Evolutionary conservation across 2,888 invertebrate genomes (phyloP).

Genomic region (Cephus nigrinus): DNA sequence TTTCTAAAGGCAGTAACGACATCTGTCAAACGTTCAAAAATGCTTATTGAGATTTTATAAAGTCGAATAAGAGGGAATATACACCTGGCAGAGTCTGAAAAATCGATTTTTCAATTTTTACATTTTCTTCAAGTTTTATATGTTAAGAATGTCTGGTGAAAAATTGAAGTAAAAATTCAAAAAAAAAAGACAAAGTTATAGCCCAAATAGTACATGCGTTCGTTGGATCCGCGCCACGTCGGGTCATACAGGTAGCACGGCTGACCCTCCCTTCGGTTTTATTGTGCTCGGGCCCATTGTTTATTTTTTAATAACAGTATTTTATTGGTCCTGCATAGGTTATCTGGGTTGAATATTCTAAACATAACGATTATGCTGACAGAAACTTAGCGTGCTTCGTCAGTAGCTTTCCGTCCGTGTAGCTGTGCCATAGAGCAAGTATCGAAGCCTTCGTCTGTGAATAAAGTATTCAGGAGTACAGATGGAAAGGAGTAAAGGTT

Average conservation of each 20-base stretch:
- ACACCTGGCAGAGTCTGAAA: background rate
- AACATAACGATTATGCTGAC: too few species aligned
- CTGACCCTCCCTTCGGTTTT: too few species aligned
- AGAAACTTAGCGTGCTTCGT: background rate
- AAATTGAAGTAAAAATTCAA: background rate
- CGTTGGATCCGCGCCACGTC: background rate
- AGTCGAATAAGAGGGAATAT: background rate
- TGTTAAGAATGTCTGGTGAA: background rate
- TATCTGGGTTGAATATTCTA: too few species aligned
- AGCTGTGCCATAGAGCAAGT: background rate
- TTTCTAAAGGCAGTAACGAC: background rate
- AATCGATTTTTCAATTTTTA: constrained; percentile 4
- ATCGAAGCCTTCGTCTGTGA: background rate
- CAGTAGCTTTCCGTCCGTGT: background rate
- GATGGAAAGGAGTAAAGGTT: background rate
- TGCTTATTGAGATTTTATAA: background rate
- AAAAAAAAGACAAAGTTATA: background rate
- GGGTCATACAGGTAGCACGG: background rate
- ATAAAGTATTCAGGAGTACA: background rate
- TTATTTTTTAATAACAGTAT: too few species aligned
- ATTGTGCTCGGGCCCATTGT: too few species aligned
- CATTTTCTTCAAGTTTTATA: background rate
- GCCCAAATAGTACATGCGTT: background rate
- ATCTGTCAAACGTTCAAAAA: background rate
- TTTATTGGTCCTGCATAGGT: too few species aligned